phyloP scores from a whole-genome alignment of 2,797 vertebrate species.

The Artibeus lituratus region DNA sequence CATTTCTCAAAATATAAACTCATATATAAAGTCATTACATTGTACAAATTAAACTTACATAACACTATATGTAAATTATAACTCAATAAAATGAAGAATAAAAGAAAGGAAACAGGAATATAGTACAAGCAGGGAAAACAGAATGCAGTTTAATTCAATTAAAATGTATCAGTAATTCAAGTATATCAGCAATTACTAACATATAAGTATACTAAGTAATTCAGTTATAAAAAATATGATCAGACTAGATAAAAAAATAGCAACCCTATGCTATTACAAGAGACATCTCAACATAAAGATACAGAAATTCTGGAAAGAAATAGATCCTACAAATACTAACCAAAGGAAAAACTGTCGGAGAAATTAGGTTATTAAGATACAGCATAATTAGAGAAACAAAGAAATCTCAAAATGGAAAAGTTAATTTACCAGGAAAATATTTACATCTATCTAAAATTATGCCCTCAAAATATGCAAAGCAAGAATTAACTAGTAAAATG shows the following conservation, averaged over 20 bases:
- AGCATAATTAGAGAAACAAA: not conserved
- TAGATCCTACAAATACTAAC: not conserved
- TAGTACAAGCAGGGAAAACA: not conserved
- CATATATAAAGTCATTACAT: not conserved
- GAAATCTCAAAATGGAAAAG: conserved; percentile 12
- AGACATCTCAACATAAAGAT: not conserved
- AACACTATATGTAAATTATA: not conserved
- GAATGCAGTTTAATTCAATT: not conserved
- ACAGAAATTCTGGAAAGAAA: not conserved
- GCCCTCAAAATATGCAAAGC: conserved; percentile 7
- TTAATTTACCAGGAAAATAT: not conserved
- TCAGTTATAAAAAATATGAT: conserved; percentile 25
- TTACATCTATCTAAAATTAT: not conserved
- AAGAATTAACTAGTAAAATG: not conserved
- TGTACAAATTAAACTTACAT: not conserved
- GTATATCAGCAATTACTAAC: not conserved
- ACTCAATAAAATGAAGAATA: not conserved
- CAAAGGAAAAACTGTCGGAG: not conserved
- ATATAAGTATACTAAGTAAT: not conserved
- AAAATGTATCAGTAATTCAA: not conserved
- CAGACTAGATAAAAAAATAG: not conserved
- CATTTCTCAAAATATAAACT: not conserved
- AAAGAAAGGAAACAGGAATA: not conserved
- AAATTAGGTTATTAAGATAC: conserved; percentile 5
- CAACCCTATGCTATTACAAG: not conserved